Percentiles rank a stretch among this genome's conserved stretches.
phyloP scores from a whole-genome alignment of 2,888 invertebrate genomes.

The Drosophila trichaetosa region DNA sequence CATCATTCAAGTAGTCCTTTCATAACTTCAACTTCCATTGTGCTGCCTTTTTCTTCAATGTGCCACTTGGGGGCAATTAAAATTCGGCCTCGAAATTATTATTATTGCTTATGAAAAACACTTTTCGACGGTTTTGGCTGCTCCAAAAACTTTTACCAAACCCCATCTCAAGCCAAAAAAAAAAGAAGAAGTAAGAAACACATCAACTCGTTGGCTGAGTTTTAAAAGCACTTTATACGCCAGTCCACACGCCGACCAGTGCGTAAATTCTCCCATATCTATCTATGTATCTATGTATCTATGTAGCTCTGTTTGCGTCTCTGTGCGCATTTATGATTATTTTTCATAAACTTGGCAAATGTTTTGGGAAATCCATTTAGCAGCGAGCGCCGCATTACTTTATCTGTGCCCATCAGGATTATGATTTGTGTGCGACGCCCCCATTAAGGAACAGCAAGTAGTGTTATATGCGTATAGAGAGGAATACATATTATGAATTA shows the following conservation, averaged over 20 bases:
- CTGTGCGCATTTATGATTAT: constrained; percentile 67
- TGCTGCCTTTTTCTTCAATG: constrained; percentile 64
- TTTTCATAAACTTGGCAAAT: constrained; percentile 82
- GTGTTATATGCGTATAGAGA: constrained; percentile 17
- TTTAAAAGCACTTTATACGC: constrained; percentile 81
- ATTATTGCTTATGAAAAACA: constrained; percentile 80
- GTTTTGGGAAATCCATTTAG: constrained; percentile 81
- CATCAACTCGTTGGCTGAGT: constrained; percentile 71
- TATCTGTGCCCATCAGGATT: constrained; percentile 71
- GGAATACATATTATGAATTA: constrained; percentile 40
- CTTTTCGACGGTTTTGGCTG: constrained; percentile 53
- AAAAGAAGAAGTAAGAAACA: constrained; percentile 14
- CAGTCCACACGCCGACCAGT: constrained; percentile 61
- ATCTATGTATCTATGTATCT: constrained; percentile 6
- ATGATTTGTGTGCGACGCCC: constrained; percentile 69
- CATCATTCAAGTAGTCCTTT: constrained; percentile 54
- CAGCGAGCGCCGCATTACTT: constrained; percentile 73
- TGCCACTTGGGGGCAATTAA: constrained; percentile 83
- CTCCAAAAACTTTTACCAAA: constrained; percentile 51
- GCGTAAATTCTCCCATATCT: constrained; percentile 57
- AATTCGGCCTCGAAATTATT: constrained; percentile 79
- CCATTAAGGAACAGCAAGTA: constrained; percentile 17
- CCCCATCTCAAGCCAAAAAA: constrained; percentile 9
- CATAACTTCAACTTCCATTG: constrained; percentile 17
- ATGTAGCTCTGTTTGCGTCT: constrained; percentile 21